Evolutionary conservation across 1,140 invertebrate species (phyloP), one percentile per base, ranked within the genome.

Genomic region (Anastatus disparis): DNA sequence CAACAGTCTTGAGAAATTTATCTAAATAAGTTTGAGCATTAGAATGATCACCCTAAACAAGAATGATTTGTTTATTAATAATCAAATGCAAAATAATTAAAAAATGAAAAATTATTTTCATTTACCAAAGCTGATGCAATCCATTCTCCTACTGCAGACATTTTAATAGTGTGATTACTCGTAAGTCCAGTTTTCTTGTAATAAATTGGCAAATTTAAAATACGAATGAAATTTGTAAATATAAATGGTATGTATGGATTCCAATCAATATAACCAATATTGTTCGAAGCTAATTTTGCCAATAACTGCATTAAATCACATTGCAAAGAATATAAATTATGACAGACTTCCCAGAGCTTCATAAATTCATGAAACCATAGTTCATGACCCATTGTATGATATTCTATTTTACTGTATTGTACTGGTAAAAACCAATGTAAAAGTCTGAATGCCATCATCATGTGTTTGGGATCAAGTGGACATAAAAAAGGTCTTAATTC

Each of bases 211-310:
- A 97, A 85, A 77, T 93, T 91, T 46, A 97, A 89, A 55, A 89
- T 90, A 53, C 91, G 87, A 44, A 95, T 79, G 74, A 97, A 90
- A 71, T 91, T 88, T 3, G 91, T 91, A 78, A 95, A 97, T 85
- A 98, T 93, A 69, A 91, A 85, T 1, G 93, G 91, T 40, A 95
- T 87, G 78, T 95, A 89, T 0, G 93, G 93, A 66, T 91, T 90
- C 95, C 95, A 98, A 78, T 98, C 91, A 56, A 98, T 92, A 46
- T 91, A 91, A 0, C 95, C 95, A 64, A 95, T 91, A 81, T 93
- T 95, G 70, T 90, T 86, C 61, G 85, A 85, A 1, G 94, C 91
- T 9, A 96, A 81, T 66, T 89, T 88, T 1, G 92, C 88, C 80
- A 97, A 91, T 31, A 96, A 81, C 59, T 85, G 87, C 80, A 94